Percentiles rank a stretch among this genome's conserved stretches.
Evolutionary conservation across 2,888 invertebrate genomes (phyloP).

Genomic region (Drosophila aldrichi): DNA sequence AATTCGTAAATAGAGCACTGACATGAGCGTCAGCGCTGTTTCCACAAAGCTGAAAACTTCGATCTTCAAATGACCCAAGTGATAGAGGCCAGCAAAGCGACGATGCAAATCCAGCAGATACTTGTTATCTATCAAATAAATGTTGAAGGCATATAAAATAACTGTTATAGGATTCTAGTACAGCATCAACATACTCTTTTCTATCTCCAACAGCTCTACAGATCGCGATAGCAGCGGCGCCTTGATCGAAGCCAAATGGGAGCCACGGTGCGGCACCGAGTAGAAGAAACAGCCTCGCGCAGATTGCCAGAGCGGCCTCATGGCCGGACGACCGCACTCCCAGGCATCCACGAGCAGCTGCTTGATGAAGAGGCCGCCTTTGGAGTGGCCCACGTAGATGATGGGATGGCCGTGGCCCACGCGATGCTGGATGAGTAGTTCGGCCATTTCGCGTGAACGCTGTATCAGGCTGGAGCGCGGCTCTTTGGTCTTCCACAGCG

Average conservation of each 20-base stretch:
- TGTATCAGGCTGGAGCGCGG: constrained; percentile 89
- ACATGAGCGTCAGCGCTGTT: constrained; percentile 91
- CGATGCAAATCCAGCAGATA: constrained; percentile 89
- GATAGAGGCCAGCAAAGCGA: constrained; percentile 87
- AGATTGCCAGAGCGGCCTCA: constrained; percentile 86
- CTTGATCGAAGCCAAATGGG: constrained; percentile 91
- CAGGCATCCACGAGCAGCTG: constrained; percentile 90
- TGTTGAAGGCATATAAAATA: background rate
- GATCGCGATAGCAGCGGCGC: constrained; percentile 91
- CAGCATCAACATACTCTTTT: constrained; percentile 88
- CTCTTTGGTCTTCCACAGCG: constrained; percentile 89
- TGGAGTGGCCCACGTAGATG: constrained; percentile 93
- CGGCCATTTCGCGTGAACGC: constrained; percentile 90
- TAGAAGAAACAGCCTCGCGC: constrained; percentile 92
- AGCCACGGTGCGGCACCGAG: constrained; percentile 94
- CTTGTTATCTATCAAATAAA: constrained; percentile 87
- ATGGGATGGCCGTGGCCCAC: constrained; percentile 92
- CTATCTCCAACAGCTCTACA: constrained; percentile 91
- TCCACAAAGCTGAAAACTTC: constrained; percentile 92
- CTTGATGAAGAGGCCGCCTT: constrained; percentile 95
- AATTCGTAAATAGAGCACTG: constrained; percentile 90
- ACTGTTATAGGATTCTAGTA: too few relatives aligned
- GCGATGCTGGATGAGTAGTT: constrained; percentile 88
- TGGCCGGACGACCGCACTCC: constrained; percentile 85
- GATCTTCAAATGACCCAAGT: constrained; percentile 86